Conservation (phyloP, 2,113 vertebrate species). For the Dromas ardeola region DNA sequence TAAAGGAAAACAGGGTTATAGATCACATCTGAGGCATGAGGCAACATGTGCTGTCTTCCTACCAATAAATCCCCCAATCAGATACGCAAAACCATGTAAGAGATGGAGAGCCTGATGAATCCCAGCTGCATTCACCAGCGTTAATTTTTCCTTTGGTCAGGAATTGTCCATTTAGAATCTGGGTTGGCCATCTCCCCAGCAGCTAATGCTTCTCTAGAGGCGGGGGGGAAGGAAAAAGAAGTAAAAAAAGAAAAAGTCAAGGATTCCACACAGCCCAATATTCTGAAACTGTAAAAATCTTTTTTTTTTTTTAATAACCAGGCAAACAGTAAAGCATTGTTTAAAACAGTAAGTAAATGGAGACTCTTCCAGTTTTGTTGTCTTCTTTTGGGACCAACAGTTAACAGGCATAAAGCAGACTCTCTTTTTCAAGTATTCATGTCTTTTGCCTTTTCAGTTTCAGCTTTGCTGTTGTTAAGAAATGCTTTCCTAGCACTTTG, state of each 20-base stretch:
- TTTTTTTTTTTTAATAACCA: not conserved
- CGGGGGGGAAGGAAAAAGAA: accelerated
- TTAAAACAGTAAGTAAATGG: not conserved
- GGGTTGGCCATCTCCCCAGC: slow-evolving; percentile 37
- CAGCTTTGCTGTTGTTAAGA: not conserved
- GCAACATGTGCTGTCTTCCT: not conserved
- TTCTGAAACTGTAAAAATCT: not conserved
- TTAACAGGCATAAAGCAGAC: not conserved
- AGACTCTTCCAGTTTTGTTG: not conserved
- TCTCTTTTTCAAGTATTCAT: not conserved
- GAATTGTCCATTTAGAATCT: slow-evolving; percentile 42
- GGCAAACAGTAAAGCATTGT: not conserved
- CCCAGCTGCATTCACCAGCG: slow-evolving; percentile 14
- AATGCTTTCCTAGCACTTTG: not conserved
- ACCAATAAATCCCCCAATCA: not conserved
- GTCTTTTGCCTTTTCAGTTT: not conserved
- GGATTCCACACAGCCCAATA: not conserved
- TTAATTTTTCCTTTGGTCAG: not conserved
- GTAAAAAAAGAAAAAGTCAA: not conserved
- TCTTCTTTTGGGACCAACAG: not conserved
- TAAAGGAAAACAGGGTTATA: not conserved
- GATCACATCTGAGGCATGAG: slow-evolving; percentile 1
- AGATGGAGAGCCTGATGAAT: not conserved
- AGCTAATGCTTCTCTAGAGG: slow-evolving; percentile 13
- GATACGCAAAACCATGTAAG: not conserved